Conservation (phyloP, 2,113 vertebrate genomes). For the Hystrix brachyura region DNA sequence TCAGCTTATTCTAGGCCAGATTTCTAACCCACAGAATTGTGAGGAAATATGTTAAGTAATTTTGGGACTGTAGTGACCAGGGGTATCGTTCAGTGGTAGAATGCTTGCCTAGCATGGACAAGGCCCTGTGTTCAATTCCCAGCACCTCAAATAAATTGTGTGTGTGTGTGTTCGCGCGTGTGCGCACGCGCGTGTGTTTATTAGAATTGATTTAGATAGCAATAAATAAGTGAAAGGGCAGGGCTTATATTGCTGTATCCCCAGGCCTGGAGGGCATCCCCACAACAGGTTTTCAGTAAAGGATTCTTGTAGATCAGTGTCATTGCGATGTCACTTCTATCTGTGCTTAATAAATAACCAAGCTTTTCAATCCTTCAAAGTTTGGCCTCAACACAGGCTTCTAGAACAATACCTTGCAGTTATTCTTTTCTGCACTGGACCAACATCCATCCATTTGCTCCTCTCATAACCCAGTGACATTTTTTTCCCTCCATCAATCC, state of each 20-base stretch:
- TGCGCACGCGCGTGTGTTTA: not conserved
- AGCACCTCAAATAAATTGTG: not conserved
- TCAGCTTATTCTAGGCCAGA: not conserved
- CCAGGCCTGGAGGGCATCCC: not conserved
- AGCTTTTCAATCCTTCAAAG: conserved; percentile 31
- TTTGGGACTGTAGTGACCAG: not conserved
- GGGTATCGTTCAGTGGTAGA: not conserved
- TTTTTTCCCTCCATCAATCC: not conserved
- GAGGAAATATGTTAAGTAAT: conserved; percentile 61
- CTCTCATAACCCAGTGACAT: not conserved
- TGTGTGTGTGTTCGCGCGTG: not conserved
- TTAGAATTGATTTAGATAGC: not conserved
- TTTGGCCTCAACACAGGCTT: conserved; percentile 30
- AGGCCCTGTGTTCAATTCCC: not conserved
- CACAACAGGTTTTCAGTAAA: conserved; percentile 12
- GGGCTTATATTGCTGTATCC: not conserved
- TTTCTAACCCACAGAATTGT: conserved; percentile 56
- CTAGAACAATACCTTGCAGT: conserved; percentile 3
- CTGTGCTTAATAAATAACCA: conserved; percentile 27
- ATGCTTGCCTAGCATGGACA: not conserved
- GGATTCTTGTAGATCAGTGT: conserved; percentile 30
- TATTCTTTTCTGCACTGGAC: not conserved
- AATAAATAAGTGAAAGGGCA: conserved; percentile 48
- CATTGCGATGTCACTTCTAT: not conserved
- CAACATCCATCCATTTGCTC: not conserved